Conservation (phyloP, 2,797 vertebrate species). For the Sebastiscus tertius region DNA sequence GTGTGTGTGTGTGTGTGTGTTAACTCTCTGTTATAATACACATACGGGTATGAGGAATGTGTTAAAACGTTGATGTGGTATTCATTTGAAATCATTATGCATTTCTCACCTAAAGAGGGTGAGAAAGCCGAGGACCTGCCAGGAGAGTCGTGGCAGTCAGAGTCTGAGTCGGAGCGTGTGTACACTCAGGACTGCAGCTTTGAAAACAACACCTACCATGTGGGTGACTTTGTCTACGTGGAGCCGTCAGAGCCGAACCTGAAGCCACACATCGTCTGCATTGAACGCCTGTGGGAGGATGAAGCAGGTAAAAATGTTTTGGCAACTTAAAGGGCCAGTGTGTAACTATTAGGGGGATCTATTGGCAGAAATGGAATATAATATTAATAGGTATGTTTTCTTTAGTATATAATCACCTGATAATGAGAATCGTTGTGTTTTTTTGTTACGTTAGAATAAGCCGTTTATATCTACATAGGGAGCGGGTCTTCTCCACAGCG, state of each 20-base stretch:
- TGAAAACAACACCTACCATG: slow-evolving; percentile 93
- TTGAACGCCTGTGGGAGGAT: slow-evolving; percentile 96
- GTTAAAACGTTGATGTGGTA: neutral
- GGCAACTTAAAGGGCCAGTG: neutral
- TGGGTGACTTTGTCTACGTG: slow-evolving; percentile 97
- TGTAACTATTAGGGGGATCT: too few relatives aligned
- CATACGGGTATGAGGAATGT: neutral
- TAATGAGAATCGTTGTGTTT: too few relatives aligned
- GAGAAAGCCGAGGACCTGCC: slow-evolving; percentile 87
- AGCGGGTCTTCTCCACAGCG: too few relatives aligned
- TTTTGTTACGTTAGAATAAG: fast-evolving
- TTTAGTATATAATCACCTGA: too few relatives aligned
- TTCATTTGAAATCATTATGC: neutral
- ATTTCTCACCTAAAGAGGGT: slow-evolving; percentile 75
- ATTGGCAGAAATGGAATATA: too few relatives aligned
- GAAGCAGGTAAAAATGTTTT: slow-evolving; percentile 85
- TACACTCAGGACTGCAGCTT: slow-evolving; percentile 95
- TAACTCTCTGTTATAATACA: neutral
- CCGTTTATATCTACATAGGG: too few relatives aligned
- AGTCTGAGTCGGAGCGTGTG: slow-evolving; percentile 82
- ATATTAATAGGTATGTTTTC: too few relatives aligned
- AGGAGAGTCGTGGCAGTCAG: slow-evolving; percentile 85
- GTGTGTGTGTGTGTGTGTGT: neutral
- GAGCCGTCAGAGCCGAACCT: slow-evolving; percentile 92
- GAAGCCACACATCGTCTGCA: slow-evolving; percentile 95